A percentile compares a stretch with the other conserved stretches of the same genome.
Evolutionary conservation across 1,140 invertebrate genomes (phyloP).

Genomic region (Palaemon carinicauda): DNA sequence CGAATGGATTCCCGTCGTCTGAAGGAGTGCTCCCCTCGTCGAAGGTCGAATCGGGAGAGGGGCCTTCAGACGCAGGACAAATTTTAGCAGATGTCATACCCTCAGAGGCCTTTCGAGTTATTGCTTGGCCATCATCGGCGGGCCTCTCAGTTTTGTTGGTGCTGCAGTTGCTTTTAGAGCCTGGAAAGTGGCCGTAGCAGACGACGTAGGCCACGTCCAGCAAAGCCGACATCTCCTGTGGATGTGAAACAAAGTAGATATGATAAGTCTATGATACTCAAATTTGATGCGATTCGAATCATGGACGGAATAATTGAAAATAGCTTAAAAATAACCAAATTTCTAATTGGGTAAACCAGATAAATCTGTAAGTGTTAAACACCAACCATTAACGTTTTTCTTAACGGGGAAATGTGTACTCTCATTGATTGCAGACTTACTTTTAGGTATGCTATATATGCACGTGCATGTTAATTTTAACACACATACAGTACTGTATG

Average conservation of each 20-base stretch:
- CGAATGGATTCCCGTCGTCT: constrained; percentile 13
- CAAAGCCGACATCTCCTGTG: constrained; percentile 22
- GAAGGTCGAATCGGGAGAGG: not conserved
- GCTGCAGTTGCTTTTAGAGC: not conserved
- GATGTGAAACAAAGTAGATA: not conserved
- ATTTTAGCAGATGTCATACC: not conserved
- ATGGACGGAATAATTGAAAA: not conserved
- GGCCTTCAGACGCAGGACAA: not conserved
- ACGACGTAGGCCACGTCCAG: constrained; percentile 44
- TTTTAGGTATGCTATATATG: too few relatives aligned
- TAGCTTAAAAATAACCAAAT: too few relatives aligned
- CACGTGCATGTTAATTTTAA: too few relatives aligned
- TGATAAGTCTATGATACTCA: too few relatives aligned
- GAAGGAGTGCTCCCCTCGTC: not conserved
- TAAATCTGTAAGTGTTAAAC: too few relatives aligned
- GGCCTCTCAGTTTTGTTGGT: not conserved
- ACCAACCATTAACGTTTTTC: too few relatives aligned
- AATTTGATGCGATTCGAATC: too few relatives aligned
- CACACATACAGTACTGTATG: too few relatives aligned
- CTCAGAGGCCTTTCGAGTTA: not conserved
- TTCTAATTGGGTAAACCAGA: too few relatives aligned
- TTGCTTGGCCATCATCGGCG: not conserved
- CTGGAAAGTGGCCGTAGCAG: constrained; percentile 44
- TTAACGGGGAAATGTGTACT: not conserved
- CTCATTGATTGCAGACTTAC: too few relatives aligned